Percentiles rank a stretch among this genome's conserved stretches.
Conservation (phyloP, 2,888 invertebrate genomes). For the Entomobrya multifasciata region DNA sequence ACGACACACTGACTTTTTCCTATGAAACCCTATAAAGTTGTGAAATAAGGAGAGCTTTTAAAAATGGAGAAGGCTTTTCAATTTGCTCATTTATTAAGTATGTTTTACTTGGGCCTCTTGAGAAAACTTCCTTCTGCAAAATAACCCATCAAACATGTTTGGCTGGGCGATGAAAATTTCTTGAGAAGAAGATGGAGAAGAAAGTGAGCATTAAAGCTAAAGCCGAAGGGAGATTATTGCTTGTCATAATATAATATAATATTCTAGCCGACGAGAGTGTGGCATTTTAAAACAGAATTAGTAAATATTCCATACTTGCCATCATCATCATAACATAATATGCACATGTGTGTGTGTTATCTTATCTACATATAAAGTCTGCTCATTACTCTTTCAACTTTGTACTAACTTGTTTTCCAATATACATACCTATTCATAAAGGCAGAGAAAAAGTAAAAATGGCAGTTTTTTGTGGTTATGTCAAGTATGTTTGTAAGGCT, state of each 20-base stretch:
- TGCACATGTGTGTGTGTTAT: too few relatives aligned
- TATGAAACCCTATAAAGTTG: not conserved
- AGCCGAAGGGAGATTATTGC: conserved; percentile 4
- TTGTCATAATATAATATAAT: conserved; percentile 26
- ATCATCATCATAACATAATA: too few relatives aligned
- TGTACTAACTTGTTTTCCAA: too few relatives aligned
- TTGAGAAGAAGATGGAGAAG: not conserved
- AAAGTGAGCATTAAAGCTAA: not conserved
- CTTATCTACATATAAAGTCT: too few relatives aligned
- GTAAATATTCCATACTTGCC: too few relatives aligned
- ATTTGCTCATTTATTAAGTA: conserved; percentile 32
- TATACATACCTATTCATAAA: too few relatives aligned
- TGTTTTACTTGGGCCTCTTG: conserved; percentile 19
- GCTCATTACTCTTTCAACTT: too few relatives aligned
- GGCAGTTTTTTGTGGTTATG: too few relatives aligned
- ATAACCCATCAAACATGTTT: not conserved
- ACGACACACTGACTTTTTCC: conserved; percentile 14
- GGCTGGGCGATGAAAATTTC: not conserved
- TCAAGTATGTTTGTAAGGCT: too few relatives aligned
- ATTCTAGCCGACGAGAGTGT: not conserved
- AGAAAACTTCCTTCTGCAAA: not conserved
- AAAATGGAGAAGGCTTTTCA: not conserved
- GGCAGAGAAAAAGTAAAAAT: too few relatives aligned
- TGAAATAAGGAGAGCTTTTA: not conserved
- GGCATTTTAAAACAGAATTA: too few relatives aligned